phyloP scores from a whole-genome alignment of 2,113 vertebrate species.

The Seriola quinqueradiata region DNA sequence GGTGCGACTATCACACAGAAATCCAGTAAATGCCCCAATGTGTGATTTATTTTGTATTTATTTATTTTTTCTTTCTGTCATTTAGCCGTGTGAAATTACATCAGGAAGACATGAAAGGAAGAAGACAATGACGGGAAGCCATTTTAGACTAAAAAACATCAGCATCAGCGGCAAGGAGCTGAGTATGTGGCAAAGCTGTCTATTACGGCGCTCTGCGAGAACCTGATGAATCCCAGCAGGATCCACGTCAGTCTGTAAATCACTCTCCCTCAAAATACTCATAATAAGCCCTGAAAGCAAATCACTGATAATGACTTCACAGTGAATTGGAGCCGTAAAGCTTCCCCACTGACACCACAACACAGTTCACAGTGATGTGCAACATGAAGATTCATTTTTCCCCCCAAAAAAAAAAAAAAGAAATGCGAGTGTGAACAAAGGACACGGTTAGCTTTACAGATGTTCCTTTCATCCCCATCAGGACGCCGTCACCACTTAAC shows the following conservation, averaged over 20 bases:
- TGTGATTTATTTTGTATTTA: neutral
- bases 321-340: slow-evolving; percentile 53
- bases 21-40: slow-evolving; percentile 37
- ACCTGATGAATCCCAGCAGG: slow-evolving; percentile 74
- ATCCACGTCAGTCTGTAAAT: slow-evolving; percentile 56
- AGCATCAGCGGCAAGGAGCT: slow-evolving; percentile 32
- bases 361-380: slow-evolving; percentile 47
- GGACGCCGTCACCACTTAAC: neutral
- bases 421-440: slow-evolving; percentile 50
- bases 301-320: slow-evolving; percentile 74
- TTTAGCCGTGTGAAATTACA: slow-evolving; percentile 58
- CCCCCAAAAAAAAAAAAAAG: slow-evolving; percentile 12
- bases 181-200: slow-evolving; percentile 49
- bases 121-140: slow-evolving; percentile 55
- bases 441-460: slow-evolving; percentile 6
- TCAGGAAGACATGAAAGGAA: slow-evolving; percentile 52
- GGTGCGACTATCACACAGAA: slow-evolving; percentile 14
- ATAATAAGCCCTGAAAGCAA: slow-evolving; percentile 67
- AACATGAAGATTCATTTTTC: slow-evolving; percentile 47
- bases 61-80: slow-evolving; percentile 4
- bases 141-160: slow-evolving; percentile 56
- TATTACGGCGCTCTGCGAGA: slow-evolving; percentile 60
- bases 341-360: slow-evolving; percentile 49
- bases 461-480: slow-evolving; percentile 14
- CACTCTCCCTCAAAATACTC: slow-evolving; percentile 65